A percentile compares a stretch with the other conserved stretches of the same genome.
Evolutionary conservation across 1,140 invertebrate species (phyloP).

Genomic region (Bombus vancouverensis): DNA sequence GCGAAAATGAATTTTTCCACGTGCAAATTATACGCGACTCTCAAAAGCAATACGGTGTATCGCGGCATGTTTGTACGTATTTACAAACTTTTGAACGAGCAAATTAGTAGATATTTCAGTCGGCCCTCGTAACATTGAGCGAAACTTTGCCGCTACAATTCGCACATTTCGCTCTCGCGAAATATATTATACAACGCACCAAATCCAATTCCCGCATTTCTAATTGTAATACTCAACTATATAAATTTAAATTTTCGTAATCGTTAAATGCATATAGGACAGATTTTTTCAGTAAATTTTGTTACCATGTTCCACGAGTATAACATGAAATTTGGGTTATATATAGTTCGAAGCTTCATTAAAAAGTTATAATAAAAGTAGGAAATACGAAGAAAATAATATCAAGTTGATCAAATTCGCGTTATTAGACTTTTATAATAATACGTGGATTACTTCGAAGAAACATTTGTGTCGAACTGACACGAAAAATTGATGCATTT

Average conservation of each 20-base stretch:
- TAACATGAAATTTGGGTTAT: no score
- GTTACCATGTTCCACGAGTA: no score
- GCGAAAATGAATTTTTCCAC: neutral
- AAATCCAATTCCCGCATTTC: neutral
- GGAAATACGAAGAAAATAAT: neutral
- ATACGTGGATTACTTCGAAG: neutral
- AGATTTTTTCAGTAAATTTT: no score
- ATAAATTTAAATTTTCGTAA: neutral
- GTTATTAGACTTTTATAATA: neutral
- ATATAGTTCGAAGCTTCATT: no score
- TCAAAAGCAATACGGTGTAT: neutral
- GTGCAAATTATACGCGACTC: neutral
- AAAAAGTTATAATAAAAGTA: neutral
- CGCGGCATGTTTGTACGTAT: neutral
- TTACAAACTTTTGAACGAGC: conserved; percentile 36
- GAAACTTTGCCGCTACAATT: conserved; percentile 37
- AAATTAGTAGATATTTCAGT: conserved; percentile 52
- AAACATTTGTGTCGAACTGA: no score
- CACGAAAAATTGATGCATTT: neutral
- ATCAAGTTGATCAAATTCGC: no score
- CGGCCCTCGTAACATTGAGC: conserved; percentile 20
- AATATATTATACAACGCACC: neutral
- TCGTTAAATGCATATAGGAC: neutral
- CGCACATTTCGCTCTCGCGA: neutral
- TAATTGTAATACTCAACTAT: neutral